Percentiles rank a stretch among this genome's conserved stretches.
phyloP scores from a whole-genome alignment of 2,113 vertebrate species.

The Nesogale talazaci region DNA sequence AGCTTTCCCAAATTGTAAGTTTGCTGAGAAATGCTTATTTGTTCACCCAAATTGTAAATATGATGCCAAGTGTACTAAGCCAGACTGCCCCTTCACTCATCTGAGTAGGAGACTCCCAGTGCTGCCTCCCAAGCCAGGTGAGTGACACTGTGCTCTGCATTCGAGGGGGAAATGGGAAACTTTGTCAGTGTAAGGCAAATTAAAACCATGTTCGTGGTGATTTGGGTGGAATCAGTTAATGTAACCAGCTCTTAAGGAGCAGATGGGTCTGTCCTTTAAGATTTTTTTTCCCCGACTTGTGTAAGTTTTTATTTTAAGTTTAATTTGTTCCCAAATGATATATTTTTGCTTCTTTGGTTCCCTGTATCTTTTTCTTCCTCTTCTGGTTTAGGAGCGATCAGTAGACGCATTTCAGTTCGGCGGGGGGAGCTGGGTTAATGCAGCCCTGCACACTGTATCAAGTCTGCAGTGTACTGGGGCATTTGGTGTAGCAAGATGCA shows the following conservation, averaged over 20 bases:
- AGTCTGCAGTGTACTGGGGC: too few species aligned
- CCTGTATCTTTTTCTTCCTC: too few species aligned
- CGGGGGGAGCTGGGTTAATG: too few species aligned
- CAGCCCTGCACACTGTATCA: too few species aligned
- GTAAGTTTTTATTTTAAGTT: too few species aligned
- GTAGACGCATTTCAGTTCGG: too few species aligned
- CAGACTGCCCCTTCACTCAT: slow-evolving; percentile 97
- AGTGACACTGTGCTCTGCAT: slow-evolving; percentile 47
- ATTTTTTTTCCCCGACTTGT: too few species aligned
- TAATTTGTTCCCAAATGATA: too few species aligned
- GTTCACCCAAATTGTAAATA: slow-evolving; percentile 99
- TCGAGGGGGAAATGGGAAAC: background rate
- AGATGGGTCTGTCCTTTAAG: background rate
- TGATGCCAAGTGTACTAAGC: slow-evolving; percentile 94
- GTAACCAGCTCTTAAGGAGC: background rate
- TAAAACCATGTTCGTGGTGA: slow-evolving; percentile 10
- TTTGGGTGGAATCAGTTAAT: background rate
- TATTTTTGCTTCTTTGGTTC: too few species aligned
- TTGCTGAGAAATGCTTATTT: slow-evolving; percentile 98
- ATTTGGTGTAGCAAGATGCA: too few species aligned
- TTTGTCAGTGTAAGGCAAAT: slow-evolving; percentile 1
- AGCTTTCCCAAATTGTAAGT: slow-evolving; percentile 96
- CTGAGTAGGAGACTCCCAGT: slow-evolving; percentile 87
- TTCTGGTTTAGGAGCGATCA: too few species aligned
- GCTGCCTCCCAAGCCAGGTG: slow-evolving; percentile 87